Base-by-base conservation (phyloP, 2,888 invertebrate species). In the Acanthosepion lycidas region DNA sequence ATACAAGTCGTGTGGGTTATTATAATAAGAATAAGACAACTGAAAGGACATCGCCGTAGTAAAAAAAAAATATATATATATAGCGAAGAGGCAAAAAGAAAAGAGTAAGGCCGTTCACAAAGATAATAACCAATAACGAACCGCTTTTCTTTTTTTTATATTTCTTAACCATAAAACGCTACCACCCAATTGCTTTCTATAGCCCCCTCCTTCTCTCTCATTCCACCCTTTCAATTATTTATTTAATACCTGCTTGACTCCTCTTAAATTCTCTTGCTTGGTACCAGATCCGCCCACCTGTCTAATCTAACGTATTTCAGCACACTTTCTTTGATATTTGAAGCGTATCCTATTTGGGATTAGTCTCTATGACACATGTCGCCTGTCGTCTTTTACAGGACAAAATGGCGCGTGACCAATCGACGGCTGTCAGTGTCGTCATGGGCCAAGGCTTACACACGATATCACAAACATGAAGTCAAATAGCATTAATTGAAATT, bases 391-490 rank as follows among this genome's bases (percentile, higher is more conserved):
- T 78, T 78, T 78, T 12, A 78, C 78, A 12, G 78, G 78, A 33
- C 78, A 78, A 33, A 78, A 78, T 78, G 78, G 78, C 78, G 78
- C 78, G 78, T 78, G 78, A 33, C 78, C n/a, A 78, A n/a, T 78
- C n/a, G 78, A 78, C n/a, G 78, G 15, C n/a, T 78, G 78, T 78
- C 78, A n/a, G 5, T 18, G 78, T 78, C 78, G 78, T 78, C 78
- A 78, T 78, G 78, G 78, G 33, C 78, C 78, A 78, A 78, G n/a
- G 78, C 78, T 78, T 78, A 15, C 78, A 33, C 78, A n/a, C n/a
- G 78, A 33, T 18, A n/a, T 78, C n/a, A 78, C 78, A 78, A 78
- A 78, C n/a, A 12, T 12, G 15, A 78, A 78, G 33, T 91, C 33
- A 94, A 91, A 93, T 91, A 53, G 78, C 33, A 48, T 6, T 55